Percentiles rank a stretch among this genome's conserved stretches.
Conservation (phyloP, 2,797 vertebrate species). For the Limosa lapponica region DNA sequence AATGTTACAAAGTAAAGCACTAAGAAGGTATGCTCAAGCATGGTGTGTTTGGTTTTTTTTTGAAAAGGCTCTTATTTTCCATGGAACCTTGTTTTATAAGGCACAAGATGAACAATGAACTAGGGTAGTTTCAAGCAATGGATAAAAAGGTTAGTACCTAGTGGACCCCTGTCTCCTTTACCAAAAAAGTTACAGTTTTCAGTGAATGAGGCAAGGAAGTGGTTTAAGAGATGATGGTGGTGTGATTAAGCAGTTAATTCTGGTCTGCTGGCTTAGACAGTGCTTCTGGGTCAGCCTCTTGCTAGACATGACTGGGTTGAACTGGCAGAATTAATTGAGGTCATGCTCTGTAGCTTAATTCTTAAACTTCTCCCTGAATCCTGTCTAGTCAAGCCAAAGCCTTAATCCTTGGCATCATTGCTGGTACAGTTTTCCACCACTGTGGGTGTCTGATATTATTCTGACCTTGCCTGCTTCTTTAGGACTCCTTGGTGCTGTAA, state of each 20-base stretch:
- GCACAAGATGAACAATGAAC: neutral
- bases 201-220: neutral
- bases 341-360: neutral
- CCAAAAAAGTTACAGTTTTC: neutral
- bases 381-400: neutral
- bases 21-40: neutral
- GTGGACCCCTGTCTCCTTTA: neutral
- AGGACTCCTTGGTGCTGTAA: neutral
- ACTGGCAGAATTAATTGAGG: neutral
- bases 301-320: neutral
- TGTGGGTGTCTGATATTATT: neutral
- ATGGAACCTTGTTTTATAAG: neutral
- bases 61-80: neutral
- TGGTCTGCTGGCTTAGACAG: neutral
- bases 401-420: neutral
- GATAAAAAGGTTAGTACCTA: neutral
- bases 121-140: neutral
- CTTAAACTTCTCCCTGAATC: neutral
- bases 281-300: neutral
- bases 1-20: neutral
- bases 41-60: neutral
- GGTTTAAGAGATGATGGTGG: neutral
- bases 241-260: accelerated
- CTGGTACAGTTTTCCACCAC: neutral
- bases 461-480: neutral